Conservation (phyloP, 2,888 invertebrate species). For the Pachycephus smyrnensis region DNA sequence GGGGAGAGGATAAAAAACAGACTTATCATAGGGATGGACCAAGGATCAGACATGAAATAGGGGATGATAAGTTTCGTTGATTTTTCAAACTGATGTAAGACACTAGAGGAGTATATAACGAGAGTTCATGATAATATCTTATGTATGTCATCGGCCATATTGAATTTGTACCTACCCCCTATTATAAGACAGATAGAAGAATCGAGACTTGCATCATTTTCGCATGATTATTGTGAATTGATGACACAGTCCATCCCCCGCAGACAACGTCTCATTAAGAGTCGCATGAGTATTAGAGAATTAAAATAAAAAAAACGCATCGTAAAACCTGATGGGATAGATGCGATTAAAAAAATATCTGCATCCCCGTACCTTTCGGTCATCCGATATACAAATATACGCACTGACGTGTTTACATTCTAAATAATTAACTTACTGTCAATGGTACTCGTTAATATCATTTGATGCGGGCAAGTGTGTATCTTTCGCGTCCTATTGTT, state of each 20-base stretch:
- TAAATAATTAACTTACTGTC: not conserved
- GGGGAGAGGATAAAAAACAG: not conserved
- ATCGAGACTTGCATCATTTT: not conserved
- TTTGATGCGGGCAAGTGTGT: conserved; percentile 11
- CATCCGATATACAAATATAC: conserved; percentile 11
- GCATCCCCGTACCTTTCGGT: not conserved
- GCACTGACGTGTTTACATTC: not conserved
- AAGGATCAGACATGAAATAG: not conserved
- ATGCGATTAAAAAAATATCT: conserved; percentile 14
- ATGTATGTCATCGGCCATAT: not conserved
- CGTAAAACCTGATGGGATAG: conserved; percentile 17
- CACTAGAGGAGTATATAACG: not conserved
- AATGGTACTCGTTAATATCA: conserved; percentile 30
- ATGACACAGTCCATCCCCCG: not conserved
- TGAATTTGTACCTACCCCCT: not conserved
- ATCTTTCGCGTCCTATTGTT: conserved; percentile 4
- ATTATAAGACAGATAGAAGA: not conserved
- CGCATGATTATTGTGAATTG: not conserved
- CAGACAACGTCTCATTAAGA: conserved; percentile 23
- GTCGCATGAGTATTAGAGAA: conserved; percentile 47
- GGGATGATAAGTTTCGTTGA: not conserved
- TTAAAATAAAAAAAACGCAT: conserved; percentile 45
- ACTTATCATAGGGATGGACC: not conserved
- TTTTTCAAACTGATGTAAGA: not conserved
- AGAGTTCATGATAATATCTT: not conserved